A percentile compares a stretch with the other conserved stretches of the same genome.
These are phyloP conservation scores for Choristoneura rosaceana DNA, from an alignment of 2,888 invertebrate genomes.

Conservation along the genomic window DNA sequence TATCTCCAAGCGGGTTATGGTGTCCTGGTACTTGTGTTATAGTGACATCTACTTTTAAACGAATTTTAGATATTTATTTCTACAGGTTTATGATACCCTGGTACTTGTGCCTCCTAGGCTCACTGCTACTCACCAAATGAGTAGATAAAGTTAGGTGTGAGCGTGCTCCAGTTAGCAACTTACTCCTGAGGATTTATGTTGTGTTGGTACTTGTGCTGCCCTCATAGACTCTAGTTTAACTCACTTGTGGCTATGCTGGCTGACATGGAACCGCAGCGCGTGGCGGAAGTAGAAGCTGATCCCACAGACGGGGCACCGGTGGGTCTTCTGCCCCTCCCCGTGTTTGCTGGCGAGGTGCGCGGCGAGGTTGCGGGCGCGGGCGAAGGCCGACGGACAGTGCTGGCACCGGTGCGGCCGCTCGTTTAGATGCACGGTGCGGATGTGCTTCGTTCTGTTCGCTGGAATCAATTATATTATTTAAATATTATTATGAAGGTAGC, in stretches of 20 bases:
- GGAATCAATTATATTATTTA: neutral
- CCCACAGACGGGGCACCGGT: slow-evolving; percentile 26
- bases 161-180: no score
- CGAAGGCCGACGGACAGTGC: slow-evolving; percentile 18
- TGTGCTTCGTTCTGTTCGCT: slow-evolving; percentile 30
- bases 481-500: no score
- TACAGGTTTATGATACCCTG: no score
- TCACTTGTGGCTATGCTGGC: slow-evolving; percentile 6
- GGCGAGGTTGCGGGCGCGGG: slow-evolving; percentile 26
- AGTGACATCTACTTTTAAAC: no score
- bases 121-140: no score
- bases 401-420: slow-evolving; percentile 13
- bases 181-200: no score
- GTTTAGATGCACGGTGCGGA: slow-evolving; percentile 16
- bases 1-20: no score
- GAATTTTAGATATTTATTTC: no score
- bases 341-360: slow-evolving; percentile 28
- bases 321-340: slow-evolving; percentile 11
- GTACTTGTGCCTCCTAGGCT: no score
- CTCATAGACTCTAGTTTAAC: neutral
- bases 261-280: slow-evolving; percentile 20
- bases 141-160: no score
- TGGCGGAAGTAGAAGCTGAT: slow-evolving; percentile 23
- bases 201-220: no score
- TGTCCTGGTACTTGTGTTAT: no score